Percentiles rank a stretch among this genome's conserved stretches.
Evolutionary conservation across 2,888 invertebrate species (phyloP).

Genomic region (Galerucella pusilla): DNA sequence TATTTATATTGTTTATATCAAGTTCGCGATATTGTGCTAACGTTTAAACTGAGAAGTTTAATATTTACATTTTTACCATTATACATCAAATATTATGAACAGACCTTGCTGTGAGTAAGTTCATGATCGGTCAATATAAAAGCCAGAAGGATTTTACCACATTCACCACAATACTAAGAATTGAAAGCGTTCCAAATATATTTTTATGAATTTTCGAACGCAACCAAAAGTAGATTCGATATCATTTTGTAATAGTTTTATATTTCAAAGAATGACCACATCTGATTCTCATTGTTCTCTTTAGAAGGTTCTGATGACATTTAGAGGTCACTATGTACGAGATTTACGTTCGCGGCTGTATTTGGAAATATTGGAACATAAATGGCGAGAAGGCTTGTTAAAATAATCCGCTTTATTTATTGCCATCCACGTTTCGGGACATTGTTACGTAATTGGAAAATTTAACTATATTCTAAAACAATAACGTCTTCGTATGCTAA

Average conservation of each 20-base stretch:
- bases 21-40: too few relatives aligned
- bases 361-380: conserved; percentile 44
- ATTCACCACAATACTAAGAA: too few relatives aligned
- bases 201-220: background rate
- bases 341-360: conserved; percentile 38
- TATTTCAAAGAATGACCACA: background rate
- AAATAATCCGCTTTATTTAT: conserved; percentile 38
- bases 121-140: too few relatives aligned
- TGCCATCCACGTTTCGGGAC: conserved; percentile 30
- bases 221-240: background rate
- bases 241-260: background rate
- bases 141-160: too few relatives aligned
- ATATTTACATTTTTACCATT: too few relatives aligned
- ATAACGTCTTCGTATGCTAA: background rate
- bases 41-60: too few relatives aligned
- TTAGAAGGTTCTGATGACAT: background rate
- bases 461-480: background rate
- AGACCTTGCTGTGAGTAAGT: too few relatives aligned
- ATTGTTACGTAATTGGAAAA: conserved; percentile 22
- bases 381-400: conserved; percentile 37
- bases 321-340: background rate
- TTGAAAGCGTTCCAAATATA: too few relatives aligned
- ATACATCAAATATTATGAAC: too few relatives aligned
- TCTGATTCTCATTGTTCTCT: background rate
- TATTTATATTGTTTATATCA: too few relatives aligned